Evolutionary conservation across 2,888 invertebrate genomes (phyloP), one percentile per base, ranked within the genome.

Genomic region (Cotesia congregata): DNA sequence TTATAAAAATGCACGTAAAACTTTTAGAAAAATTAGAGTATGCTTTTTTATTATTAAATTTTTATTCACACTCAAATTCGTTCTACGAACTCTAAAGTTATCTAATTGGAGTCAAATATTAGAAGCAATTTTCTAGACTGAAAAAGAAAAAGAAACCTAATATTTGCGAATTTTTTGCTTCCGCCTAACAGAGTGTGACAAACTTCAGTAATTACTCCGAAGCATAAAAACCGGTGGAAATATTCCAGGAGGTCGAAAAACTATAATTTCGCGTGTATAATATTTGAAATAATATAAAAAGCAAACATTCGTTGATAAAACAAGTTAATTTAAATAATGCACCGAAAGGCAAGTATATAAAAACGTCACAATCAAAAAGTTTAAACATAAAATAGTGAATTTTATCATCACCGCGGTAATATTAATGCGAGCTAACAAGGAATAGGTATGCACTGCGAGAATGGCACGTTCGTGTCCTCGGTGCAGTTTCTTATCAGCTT

Each of bases 401-500:
- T 77, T 74, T 74, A 77, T 77, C 50, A 50, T 50, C 70, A 67
- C 70, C 64, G 39, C 69, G 38, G 74, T 77, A 74, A 77, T 77
- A 77, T 77, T 77, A 74, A 74, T 77, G 71, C 65, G 71, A 71
- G 74, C 74, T 74, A 77, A 77, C 77, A 77, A 74, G 74, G 74
- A 62, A 77, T 74, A 74, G 77, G 74, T 77, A 77, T 77, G 77
- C 77, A 71, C 70, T 71, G 77, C 77, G 71, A 74, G 77, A 77
- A 77, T 77, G 77, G 74, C 77, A 74, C 77, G 77, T 77, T 77
- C 77, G 77, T 77, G 77, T 77, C 74, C 77, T 67, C 67, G 20
- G 74, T 77, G 77, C 77, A 77, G 77, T 77, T 77, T 74, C 77
- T 77, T 77, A 77, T 77, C 77, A 74, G 77, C 71, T 77, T 50